Evolutionary conservation across 2,113 vertebrate species (phyloP).

Genomic region (Bubo bubo): DNA sequence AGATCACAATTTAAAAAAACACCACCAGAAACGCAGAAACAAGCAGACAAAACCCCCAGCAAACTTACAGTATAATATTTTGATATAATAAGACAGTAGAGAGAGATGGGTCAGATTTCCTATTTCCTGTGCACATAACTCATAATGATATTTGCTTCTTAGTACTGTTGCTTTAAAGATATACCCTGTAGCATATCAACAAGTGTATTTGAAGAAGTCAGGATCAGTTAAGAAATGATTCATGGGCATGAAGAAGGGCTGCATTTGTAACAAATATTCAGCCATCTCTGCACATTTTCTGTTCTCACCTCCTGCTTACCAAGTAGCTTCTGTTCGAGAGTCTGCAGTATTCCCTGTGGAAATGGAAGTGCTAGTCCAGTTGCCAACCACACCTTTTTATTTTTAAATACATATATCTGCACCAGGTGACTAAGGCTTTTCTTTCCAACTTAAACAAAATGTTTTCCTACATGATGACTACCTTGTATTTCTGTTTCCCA

Average conservation of each 20-base stretch:
- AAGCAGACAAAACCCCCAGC: background rate
- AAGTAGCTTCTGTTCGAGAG: background rate
- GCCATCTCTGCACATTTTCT: background rate
- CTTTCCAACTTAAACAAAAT: background rate
- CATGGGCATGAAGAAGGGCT: background rate
- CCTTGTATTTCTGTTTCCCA: background rate
- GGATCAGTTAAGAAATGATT: constrained; percentile 34
- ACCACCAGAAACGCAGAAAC: background rate
- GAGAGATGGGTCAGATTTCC: constrained; percentile 9
- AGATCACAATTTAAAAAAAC: background rate
- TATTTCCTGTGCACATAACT: background rate
- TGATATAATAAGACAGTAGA: background rate
- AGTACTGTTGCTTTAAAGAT: background rate
- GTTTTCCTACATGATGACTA: background rate
- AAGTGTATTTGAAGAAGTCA: background rate
- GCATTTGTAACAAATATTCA: background rate
- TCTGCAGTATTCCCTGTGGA: background rate
- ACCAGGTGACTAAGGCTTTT: constrained; percentile 4
- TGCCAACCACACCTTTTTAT: background rate
- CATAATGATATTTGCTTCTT: constrained; percentile 6
- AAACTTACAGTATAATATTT: background rate
- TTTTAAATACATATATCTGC: background rate
- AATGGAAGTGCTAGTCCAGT: background rate
- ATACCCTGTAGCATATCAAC: background rate
- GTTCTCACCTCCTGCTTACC: background rate